Evolutionary conservation across 2,888 invertebrate species (phyloP), one percentile per base, ranked within the genome.

Genomic region (Meiosimyza platycephala): DNA sequence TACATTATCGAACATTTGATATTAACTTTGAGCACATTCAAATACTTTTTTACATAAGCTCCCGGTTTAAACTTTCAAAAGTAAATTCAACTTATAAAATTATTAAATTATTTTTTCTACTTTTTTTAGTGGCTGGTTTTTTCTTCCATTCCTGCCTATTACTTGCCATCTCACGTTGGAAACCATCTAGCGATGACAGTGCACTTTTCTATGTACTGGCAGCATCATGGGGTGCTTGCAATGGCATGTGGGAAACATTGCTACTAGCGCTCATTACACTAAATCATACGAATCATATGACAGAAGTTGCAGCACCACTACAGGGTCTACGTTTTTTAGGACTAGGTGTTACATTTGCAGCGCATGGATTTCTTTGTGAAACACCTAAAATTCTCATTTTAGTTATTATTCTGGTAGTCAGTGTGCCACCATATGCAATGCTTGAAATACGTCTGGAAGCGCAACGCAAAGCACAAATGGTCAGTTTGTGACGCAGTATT

Each of bases 171-270:
- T 89, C 94, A 75, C 88, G 93, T 48, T 95, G 95, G 95, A 91
- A 93, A 76, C 95, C 95, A 0, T 93, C 93, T 0, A 90, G 91
- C 74, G 94, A 94, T 70, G 95, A 95, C 80, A 90, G 94, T 16
- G 95, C 94, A 1, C 88, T 95, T 68, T 94, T 95, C 74, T 94
- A 94, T 78, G 93, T 95, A 28, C 93, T 95, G 67, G 93, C 94
- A 3, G 94, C 95, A 0, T 93, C 94, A 0, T 95, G 95, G 95
- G 95, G 94, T 16, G 94, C 95, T 3, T 95, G 95, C 85, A 94
- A 94, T 71, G 93, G 94, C 22, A 92, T 95, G 78, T 95, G 95
- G 95, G 94, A 95, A 82, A 93, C 94, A 5, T 84, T 90, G 28
- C 84, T 89, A 67, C 88, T 87, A 62, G 85, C 87, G n/a, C 77